Percentiles rank a stretch among this genome's conserved stretches.
phyloP scores from a whole-genome alignment of 2,113 vertebrate species.

The Dolichallabes microphthalmus region DNA sequence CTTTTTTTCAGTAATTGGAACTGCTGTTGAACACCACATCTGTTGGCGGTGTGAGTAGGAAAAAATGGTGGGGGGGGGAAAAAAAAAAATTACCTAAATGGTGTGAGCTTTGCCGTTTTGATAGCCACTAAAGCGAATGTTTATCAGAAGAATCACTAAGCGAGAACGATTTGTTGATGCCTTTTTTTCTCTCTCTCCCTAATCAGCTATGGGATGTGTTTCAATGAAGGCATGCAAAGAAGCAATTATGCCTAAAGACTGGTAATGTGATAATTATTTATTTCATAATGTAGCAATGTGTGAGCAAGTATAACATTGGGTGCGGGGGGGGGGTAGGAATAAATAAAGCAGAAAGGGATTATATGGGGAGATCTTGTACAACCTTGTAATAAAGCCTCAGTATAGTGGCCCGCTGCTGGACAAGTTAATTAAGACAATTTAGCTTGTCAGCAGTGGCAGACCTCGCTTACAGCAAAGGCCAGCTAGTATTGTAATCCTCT shows the following conservation, averaged over 20 bases:
- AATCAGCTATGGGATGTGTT: constrained; percentile 4
- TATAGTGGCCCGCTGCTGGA: constrained; percentile 63
- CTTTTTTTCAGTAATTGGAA: constrained; percentile 62
- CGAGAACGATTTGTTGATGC: constrained; percentile 50
- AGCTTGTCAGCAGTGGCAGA: constrained; percentile 63
- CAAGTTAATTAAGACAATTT: constrained; percentile 73
- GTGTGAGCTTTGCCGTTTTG: constrained; percentile 54
- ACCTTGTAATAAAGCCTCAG: constrained; percentile 44
- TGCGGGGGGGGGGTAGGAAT: background rate
- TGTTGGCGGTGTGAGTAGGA: constrained; percentile 51
- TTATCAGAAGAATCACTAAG: constrained; percentile 50
- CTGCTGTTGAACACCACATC: constrained; percentile 67
- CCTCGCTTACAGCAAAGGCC: constrained; percentile 42
- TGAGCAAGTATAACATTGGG: background rate
- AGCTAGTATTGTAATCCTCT: constrained; percentile 9
- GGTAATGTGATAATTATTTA: constrained; percentile 6
- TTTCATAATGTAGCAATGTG: background rate
- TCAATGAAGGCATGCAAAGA: constrained; percentile 3
- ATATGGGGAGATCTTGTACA: constrained; percentile 54
- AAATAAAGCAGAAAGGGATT: constrained; percentile 49
- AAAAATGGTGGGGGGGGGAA: constrained; percentile 30
- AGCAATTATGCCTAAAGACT: constrained; percentile 8
- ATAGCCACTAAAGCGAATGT: constrained; percentile 49
- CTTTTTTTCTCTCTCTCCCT: background rate
- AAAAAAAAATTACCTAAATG: constrained; percentile 53